Percentiles rank a stretch among this genome's conserved stretches.
These are phyloP conservation scores for Corythaixoides concolor DNA, from an alignment of 2,113 vertebrate genomes.

Conservation along the genomic window DNA sequence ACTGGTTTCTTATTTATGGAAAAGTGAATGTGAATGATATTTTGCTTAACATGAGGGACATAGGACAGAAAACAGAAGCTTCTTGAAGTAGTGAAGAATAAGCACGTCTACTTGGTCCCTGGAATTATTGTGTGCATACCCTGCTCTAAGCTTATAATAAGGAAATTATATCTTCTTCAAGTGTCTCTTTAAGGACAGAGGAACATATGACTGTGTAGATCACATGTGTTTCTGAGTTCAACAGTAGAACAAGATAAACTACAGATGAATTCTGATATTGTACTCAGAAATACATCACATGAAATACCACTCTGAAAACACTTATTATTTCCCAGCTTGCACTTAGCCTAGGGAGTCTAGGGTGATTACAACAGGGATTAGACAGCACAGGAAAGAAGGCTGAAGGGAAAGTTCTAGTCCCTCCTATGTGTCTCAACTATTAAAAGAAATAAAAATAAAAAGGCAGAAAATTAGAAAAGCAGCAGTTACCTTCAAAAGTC, in stretches of 20 bases:
- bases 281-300: not conserved
- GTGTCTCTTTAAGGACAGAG: not conserved
- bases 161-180: not conserved
- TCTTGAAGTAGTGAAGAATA: not conserved
- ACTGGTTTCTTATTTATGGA: not conserved
- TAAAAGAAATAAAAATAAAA: not conserved
- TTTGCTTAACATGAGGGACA: not conserved
- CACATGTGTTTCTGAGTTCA: not conserved
- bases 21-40: not conserved
- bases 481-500: not conserved
- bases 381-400: not conserved
- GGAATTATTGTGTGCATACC: not conserved
- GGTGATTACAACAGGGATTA: not conserved
- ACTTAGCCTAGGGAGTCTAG: not conserved
- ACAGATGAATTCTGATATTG: not conserved
- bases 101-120: not conserved
- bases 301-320: not conserved
- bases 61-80: not conserved
- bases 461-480: not conserved
- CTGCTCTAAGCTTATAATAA: not conserved
- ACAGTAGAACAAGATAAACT: not conserved
- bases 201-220: not conserved
- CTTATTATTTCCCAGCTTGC: not conserved
- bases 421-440: not conserved
- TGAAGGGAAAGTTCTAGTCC: not conserved